phyloP scores from a whole-genome alignment of 1,140 invertebrate species.

The Macrobrachium rosenbergii region DNA sequence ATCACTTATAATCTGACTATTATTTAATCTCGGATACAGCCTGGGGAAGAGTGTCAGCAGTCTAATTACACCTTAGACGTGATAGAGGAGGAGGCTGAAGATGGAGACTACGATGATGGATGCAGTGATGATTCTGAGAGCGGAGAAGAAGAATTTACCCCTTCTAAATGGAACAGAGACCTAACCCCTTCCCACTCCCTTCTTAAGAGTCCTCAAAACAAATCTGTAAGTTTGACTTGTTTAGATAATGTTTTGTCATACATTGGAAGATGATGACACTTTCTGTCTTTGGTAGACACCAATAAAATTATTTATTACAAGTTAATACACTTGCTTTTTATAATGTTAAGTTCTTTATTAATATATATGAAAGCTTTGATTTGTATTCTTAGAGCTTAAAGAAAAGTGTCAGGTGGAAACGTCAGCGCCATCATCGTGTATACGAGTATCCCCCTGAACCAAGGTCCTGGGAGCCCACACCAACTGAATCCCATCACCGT shows the following conservation, averaged over 20 bases:
- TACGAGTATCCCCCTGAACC: conserved; percentile 85
- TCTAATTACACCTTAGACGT: conserved; percentile 66
- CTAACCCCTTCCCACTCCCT: conserved; percentile 75
- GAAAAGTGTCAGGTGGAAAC: conserved; percentile 83
- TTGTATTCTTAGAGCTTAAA: conserved; percentile 72
- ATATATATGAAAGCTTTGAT: not conserved
- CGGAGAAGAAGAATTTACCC: conserved; percentile 73
- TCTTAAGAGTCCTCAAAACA: conserved; percentile 74
- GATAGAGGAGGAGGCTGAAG: conserved; percentile 67
- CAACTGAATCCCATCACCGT: conserved; percentile 28
- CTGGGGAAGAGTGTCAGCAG: conserved; percentile 49
- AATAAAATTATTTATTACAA: too few species aligned
- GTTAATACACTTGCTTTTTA: not conserved
- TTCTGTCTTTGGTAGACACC: too few species aligned
- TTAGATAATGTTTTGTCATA: not conserved
- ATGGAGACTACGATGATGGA: conserved; percentile 68
- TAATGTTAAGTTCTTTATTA: not conserved
- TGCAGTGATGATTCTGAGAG: conserved; percentile 69
- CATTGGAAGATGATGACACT: too few species aligned
- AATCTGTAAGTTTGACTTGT: conserved; percentile 68
- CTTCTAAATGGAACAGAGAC: conserved; percentile 75
- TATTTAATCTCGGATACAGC: conserved; percentile 16
- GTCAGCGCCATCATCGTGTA: conserved; percentile 84
- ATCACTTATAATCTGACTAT: too few species aligned
- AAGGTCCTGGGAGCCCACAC: conserved; percentile 64